Evolutionary conservation across 2,888 invertebrate species (phyloP), one percentile per base, ranked within the genome.

Genomic region (Stictocephala bisonia): DNA sequence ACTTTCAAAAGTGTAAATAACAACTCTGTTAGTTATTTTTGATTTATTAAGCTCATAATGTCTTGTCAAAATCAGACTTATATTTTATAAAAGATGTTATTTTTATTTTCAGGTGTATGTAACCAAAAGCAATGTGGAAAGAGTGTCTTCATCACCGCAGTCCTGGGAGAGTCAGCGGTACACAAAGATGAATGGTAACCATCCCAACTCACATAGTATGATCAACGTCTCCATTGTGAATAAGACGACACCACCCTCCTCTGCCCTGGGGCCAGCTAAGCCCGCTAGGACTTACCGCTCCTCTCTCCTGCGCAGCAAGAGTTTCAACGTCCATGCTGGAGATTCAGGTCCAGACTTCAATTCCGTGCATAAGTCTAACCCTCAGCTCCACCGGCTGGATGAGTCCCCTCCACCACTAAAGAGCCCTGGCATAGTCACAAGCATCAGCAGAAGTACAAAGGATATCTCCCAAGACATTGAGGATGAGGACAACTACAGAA

Each of bases 341-440:
- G 80, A 80, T 29, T 31, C 40, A 13, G 48, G 64, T 26, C 50
- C 35, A 11, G 72, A 72, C 26, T 66, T 66, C 27, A 69, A 69
- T 29, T 69, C 69, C 24, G 40, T 73, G 13, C 86, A 80, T 80
- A 85, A 87, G 77, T 93, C 93, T 2, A 93, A 91, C 83, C 91
- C 93, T 35, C 93, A 93, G 82, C 85, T 94, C 53, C 90, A 90
- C 81, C 86, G 89, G 20, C 84, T 92, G 58, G 89, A 90, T 78
- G 91, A 91, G 81, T 89, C 88, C 7, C 91, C 90, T 0, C 90
- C 89, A 76, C 90, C 92, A 71, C 84, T 93, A 7, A 94, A 94
- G 83, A 94, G 94, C 82, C 95, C 95, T 0, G 93, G 94, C 0
- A 91, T 95, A 77, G 91, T 95, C 41, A 93, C 94, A 72, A 92